A percentile compares a stretch with the other conserved stretches of the same genome.
phyloP scores from a whole-genome alignment of 2,888 invertebrate species.

The Leptodirus hochenwartii region DNA sequence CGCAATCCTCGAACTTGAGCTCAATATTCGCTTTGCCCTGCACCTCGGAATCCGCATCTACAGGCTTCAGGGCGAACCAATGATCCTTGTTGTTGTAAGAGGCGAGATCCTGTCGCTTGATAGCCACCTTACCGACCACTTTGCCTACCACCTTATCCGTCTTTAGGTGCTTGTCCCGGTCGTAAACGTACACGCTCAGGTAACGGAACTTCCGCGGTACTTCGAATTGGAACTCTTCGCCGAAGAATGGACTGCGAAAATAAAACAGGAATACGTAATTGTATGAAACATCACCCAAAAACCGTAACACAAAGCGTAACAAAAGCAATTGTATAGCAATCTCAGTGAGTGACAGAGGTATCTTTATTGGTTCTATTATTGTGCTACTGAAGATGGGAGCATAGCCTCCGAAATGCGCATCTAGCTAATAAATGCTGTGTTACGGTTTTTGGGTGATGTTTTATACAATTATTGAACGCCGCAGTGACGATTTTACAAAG shows the following conservation, averaged over 20 bases:
- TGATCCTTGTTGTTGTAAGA: slow-evolving; percentile 82
- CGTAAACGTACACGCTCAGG: slow-evolving; percentile 76
- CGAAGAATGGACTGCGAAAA: slow-evolving; percentile 67
- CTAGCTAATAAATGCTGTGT: too few species aligned
- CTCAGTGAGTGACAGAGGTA: too few species aligned
- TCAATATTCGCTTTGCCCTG: slow-evolving; percentile 81
- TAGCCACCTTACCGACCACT: slow-evolving; percentile 76
- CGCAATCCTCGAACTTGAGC: slow-evolving; percentile 48
- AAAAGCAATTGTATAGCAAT: too few species aligned
- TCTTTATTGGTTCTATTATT: too few species aligned
- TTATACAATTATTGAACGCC: too few species aligned
- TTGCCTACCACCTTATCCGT: slow-evolving; percentile 71
- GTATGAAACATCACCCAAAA: neutral
- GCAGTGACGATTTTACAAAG: too few species aligned
- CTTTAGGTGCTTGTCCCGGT: slow-evolving; percentile 66
- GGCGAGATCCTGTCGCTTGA: slow-evolving; percentile 72
- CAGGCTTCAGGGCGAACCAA: slow-evolving; percentile 74
- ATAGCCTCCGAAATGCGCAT: too few species aligned
- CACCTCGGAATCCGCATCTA: slow-evolving; percentile 81
- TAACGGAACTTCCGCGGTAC: slow-evolving; percentile 79
- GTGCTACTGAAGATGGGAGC: too few species aligned
- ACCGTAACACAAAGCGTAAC: neutral
- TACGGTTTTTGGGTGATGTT: too few species aligned
- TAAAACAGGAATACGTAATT: too few species aligned
- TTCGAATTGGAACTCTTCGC: slow-evolving; percentile 86